Base-by-base conservation (phyloP, 2,113 vertebrate genomes). In the Argyrosomus japonicus region DNA sequence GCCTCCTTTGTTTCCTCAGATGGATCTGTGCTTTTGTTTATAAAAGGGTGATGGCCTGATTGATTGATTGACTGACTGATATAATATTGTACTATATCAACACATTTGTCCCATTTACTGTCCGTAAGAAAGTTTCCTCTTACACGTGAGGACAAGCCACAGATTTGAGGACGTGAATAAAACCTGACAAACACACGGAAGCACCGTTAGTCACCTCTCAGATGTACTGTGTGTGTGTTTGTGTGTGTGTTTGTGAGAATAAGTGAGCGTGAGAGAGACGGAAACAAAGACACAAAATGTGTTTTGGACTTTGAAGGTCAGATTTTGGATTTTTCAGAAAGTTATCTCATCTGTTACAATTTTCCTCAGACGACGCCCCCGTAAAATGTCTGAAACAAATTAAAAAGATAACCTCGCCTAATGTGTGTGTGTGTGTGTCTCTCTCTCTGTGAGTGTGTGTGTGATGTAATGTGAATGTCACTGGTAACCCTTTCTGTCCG, bases 251-350 rank as follows among this genome's bases (percentile, higher is more conserved):
- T n/a, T 23, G 10, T 29, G 7, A 57, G 27, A 36, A n/a, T 43
- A 54, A 54, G 45, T 40, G 40, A 50, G 25, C 14, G 72, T 8
- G 18, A 79, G 2, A 25, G 29, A 73, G 21, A 36, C n/a, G n/a
- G 12, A 48, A 48, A 62, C 47, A 47, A 0, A 60, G 0, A 53
- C 3, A 19, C 11, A 25, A 17, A 63, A 9, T 36, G 23, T 29
- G n/a, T 60, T 81, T 10, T 40, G 8, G 40, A 56, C 17, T 69
- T 74, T 85, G 77, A 81, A 83, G 63, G 73, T 89, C 73, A 79
- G 43, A 62, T 65, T 56, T 62, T 9, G 36, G 36, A 40, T 40
- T 40, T 40, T 32, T 32, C 29, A 32, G 29, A 32, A 32, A 32
- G 29, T 47, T 6, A 5, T 47, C 53, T 56, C 21, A 43, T 79